Conservation (phyloP, 2,888 invertebrate genomes). For the Penaeus monodon region DNA sequence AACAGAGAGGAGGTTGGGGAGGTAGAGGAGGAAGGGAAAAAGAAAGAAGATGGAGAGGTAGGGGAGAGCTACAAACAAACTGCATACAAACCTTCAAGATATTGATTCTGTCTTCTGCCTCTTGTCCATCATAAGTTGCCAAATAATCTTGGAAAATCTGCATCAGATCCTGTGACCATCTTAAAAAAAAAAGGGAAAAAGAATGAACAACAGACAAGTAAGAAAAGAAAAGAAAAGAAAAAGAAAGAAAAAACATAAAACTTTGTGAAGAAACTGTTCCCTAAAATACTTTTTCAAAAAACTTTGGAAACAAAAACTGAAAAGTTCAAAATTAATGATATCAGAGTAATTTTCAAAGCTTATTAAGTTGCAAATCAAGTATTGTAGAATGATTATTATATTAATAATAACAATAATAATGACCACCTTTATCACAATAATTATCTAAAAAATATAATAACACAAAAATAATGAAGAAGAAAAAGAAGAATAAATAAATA, state of each 20-base stretch:
- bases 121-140: not conserved
- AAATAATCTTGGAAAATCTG: constrained; percentile 1
- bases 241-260: not conserved
- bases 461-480: too few species aligned
- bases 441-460: too few species aligned
- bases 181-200: not conserved
- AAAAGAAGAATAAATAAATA: too few species aligned
- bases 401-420: too few species aligned
- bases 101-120: not conserved
- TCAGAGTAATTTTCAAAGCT: too few species aligned
- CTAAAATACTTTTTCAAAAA: too few species aligned
- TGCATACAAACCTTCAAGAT: not conserved
- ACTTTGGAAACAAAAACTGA: too few species aligned
- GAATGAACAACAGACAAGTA: not conserved
- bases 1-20: not conserved
- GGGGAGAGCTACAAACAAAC: not conserved
- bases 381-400: too few species aligned
- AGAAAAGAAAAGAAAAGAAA: not conserved
- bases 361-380: too few species aligned
- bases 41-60: not conserved
- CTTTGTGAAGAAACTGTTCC: too few species aligned
- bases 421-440: too few species aligned
- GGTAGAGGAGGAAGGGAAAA: not conserved
- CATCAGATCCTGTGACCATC: constrained; percentile 5
- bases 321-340: too few species aligned